Evolutionary conservation across 2,113 vertebrate genomes (phyloP), one percentile per base, ranked within the genome.

Genomic region (Penelope pileata): DNA sequence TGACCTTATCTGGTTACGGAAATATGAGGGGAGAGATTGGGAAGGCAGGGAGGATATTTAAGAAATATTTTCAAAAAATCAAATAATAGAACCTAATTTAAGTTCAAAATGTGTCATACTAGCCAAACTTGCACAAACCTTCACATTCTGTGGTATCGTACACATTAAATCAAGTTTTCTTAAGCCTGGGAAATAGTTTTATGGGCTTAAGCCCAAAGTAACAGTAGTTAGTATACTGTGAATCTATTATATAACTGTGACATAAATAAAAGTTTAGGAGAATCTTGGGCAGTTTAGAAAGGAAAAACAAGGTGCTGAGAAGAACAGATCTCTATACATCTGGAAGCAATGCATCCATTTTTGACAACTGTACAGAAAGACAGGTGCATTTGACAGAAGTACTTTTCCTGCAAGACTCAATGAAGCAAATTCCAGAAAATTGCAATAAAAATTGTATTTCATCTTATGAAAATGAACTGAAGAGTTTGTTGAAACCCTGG

Each of bases 391-490:
- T 93, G 80, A 86, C 73, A 94, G 88, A 81, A 5, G 4, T 66
- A 77, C 47, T 74, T 75, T 91, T 92, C 89, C 87, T 94, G 66
- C 91, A 84, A 84, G 89, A 63, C 84, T 84, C 69, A 89, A 74
- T 64, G 68, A 95, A 83, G 83, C 93, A 81, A 91, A 83, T 78
- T 88, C 69, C 51, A 91, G 68, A 72, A 26, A 8, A 90, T 36
- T 78, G 60, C 80, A 93, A 81, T 80, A 88, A 86, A 93, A 42
- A 50, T 72, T 73, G 77, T 63, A 73, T 58, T 93, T 92, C 40
- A 77, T 70, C 48, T 34, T 63, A 50, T 40, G 58, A 91, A 89
- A 89, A 72, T 14, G 32, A 89, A 51, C 9, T 42, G 30, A 50
- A 63, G 32, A 73, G 18, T 62, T 69, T 54, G 64, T 18, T 34